phyloP scores from a whole-genome alignment of 2,797 vertebrate species.

The Pampus argenteus region DNA sequence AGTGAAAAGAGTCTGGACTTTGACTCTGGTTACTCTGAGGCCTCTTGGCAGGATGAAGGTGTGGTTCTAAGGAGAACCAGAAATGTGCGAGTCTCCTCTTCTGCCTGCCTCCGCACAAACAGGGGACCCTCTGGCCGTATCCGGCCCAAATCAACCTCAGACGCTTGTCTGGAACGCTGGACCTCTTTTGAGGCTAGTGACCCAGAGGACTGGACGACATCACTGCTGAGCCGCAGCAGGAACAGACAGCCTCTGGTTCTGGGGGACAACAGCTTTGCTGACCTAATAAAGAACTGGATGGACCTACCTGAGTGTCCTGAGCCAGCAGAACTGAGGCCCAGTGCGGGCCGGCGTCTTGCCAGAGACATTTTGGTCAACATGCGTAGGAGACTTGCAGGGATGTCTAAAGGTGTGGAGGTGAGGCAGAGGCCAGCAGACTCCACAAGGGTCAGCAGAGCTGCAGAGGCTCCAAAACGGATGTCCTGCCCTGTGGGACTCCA shows the following conservation, averaged over 20 bases:
- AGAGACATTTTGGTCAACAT: slow-evolving; percentile 94
- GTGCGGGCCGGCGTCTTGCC: slow-evolving; percentile 85
- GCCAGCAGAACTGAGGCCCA: slow-evolving; percentile 74
- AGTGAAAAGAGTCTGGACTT: slow-evolving; percentile 93
- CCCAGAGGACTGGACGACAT: slow-evolving; percentile 93
- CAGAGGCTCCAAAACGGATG: slow-evolving; percentile 86
- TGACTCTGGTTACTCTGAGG: slow-evolving; percentile 96
- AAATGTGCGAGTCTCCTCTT: slow-evolving; percentile 86
- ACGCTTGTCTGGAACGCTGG: slow-evolving; percentile 95
- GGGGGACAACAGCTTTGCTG: slow-evolving; percentile 98
- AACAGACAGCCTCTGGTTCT: slow-evolving; percentile 95
- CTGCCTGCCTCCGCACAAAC: slow-evolving; percentile 86
- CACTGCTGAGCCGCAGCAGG: slow-evolving; percentile 92
- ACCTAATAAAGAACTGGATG: slow-evolving; percentile 99
- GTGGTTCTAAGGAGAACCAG: slow-evolving; percentile 85
- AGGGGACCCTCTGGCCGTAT: slow-evolving; percentile 71
- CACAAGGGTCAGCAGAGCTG: slow-evolving; percentile 50
- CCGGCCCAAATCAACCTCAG: slow-evolving; percentile 95
- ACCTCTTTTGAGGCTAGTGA: slow-evolving; percentile 87
- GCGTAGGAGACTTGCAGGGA: slow-evolving; percentile 89
- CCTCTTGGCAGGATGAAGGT: slow-evolving; percentile 93
- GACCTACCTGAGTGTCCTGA: slow-evolving; percentile 93
- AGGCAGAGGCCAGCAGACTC: slow-evolving; percentile 66
- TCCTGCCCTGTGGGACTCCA: slow-evolving; percentile 92
- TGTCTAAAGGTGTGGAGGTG: slow-evolving; percentile 84